Conservation (phyloP, 2,888 invertebrate species). For the Metallyticus violacea region DNA sequence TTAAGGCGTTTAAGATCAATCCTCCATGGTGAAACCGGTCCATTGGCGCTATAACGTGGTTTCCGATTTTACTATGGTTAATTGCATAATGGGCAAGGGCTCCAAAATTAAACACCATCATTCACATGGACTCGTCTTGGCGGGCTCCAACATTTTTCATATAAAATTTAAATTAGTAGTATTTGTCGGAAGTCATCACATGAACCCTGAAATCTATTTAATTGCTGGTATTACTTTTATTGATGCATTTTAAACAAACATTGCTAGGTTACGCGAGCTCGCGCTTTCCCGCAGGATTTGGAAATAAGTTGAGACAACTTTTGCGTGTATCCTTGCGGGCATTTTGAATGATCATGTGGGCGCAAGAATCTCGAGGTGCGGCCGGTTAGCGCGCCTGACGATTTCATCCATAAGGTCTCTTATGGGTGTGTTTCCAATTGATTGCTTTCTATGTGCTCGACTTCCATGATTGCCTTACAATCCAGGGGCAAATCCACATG, state of each 20-base stretch:
- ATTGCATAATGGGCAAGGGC: neutral
- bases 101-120: neutral
- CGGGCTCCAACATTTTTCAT: neutral
- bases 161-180: neutral
- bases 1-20: neutral
- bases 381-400: no score
- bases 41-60: neutral
- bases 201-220: neutral
- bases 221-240: neutral
- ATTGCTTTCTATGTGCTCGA: neutral
- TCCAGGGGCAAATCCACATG: no score
- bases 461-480: neutral
- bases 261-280: neutral
- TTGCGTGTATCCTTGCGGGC: neutral
- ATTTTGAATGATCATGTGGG: neutral
- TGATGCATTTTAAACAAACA: neutral
- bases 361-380: neutral
- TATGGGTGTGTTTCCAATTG: neutral
- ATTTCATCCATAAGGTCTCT: neutral
- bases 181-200: neutral
- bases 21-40: neutral
- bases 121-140: neutral
- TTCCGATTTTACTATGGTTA: neutral
- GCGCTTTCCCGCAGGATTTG: neutral
- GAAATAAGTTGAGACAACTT: neutral